Base-by-base conservation (phyloP, 1,140 invertebrate species). In the Daktulosphaira vitifoliae region DNA sequence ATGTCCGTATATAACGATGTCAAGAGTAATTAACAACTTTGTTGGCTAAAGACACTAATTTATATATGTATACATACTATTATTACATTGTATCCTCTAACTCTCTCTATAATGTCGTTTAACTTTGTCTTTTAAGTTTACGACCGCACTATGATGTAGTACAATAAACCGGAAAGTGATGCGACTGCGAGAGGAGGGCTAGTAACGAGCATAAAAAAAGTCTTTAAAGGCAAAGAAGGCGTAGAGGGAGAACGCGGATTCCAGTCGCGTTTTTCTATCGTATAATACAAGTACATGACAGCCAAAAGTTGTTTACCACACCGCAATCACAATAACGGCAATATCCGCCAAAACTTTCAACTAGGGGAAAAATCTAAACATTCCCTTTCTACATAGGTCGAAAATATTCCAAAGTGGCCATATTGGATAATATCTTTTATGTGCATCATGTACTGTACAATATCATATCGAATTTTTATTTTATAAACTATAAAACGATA, bases 11-110 rank as follows among this genome's bases (percentile, higher is more conserved):
- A 54, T 39, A 54, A 42, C 25, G 26, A 62, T 39, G 56, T 62
- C 56, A 62, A 62, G 56, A 46, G 56, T 62, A 62, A 62, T 62
- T 62, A 62, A 62, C 56, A 62, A 62, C 56, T 62, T 62, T 62
- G 56, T 25, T 16, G n/a, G n/a, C 56, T 20, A 15, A 46, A 5
- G 29, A 33, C 11, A 33, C 11, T 6, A 6, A 33, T 33, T 6
- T 33, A 33, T 33, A 33, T 33, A 33, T 33, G 11, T 33, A 33
- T 33, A 33, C 29, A 33, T 33, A 5, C 29, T 33, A 33, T 33
- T 6, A 6, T 6, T 33, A 6, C 29, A 6, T 33, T 11, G 5
- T 11, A 5, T 33, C 29, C 11, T 33, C 29, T 33, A 5, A 11
- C n/a, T 33, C 29, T 33, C 29, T 11, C 29, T 33, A 6, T 33